These are phyloP conservation scores for Polydrusus pterygomalis DNA, from an alignment of 2,888 invertebrate genomes.

Conservation along the genomic window DNA sequence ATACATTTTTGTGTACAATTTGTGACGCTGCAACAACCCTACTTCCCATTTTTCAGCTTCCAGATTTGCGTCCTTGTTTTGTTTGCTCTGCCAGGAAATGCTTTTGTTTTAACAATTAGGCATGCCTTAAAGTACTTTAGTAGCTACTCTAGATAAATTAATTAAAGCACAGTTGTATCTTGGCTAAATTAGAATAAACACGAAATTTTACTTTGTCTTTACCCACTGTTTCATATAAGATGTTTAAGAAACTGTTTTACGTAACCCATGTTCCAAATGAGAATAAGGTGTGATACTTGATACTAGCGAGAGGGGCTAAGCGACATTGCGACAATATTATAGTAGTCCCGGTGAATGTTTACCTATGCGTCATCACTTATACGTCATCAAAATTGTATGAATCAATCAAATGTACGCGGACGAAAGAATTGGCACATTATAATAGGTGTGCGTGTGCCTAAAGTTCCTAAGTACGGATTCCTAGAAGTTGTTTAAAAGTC, in stretches of 20 bases:
- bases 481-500: too few species aligned
- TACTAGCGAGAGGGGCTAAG: too few species aligned
- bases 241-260: conserved; percentile 11
- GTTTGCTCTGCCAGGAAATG: conserved; percentile 36
- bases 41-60: conserved; percentile 24
- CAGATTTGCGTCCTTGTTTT: conserved; percentile 28
- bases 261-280: background rate
- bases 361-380: too few species aligned
- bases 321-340: too few species aligned
- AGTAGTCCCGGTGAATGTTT: too few species aligned
- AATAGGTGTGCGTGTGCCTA: too few species aligned
- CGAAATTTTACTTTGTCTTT: conserved; percentile 14
- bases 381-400: too few species aligned
- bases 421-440: too few species aligned
- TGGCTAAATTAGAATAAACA: conserved; percentile 20
- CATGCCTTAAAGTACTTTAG: conserved; percentile 37
- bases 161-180: conserved; percentile 24
- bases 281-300: too few species aligned
- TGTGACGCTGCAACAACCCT: conserved; percentile 1
- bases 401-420: too few species aligned
- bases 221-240: conserved; percentile 4
- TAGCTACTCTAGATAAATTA: conserved; percentile 30
- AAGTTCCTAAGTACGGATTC: too few species aligned
- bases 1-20: conserved; percentile 13
- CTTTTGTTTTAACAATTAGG: conserved; percentile 47